Evolutionary conservation across 2,888 invertebrate genomes (phyloP).

Genomic region (Elegia similella): DNA sequence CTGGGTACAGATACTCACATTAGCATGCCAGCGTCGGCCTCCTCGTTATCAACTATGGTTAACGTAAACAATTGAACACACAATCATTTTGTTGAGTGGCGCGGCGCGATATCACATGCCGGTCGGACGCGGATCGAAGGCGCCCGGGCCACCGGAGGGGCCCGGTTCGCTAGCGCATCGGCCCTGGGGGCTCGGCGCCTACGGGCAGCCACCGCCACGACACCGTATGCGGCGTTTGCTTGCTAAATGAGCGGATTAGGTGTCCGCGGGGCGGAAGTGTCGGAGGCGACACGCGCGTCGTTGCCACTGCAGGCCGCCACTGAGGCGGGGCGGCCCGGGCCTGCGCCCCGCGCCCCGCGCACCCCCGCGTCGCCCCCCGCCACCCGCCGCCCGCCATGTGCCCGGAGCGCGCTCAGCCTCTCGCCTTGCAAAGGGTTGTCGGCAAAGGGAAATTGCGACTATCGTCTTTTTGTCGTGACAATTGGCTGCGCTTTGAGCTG

Average conservation of each 20-base stretch:
- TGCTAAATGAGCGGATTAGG: slow-evolving; percentile 72
- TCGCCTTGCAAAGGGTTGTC: slow-evolving; percentile 74
- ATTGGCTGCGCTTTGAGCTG: slow-evolving; percentile 50
- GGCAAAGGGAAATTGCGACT: slow-evolving; percentile 68
- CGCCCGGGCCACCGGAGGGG: slow-evolving; percentile 58
- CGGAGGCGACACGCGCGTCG: slow-evolving; percentile 78
- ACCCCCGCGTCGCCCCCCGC: slow-evolving; percentile 39
- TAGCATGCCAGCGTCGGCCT: slow-evolving; percentile 78
- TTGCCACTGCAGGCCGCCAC: slow-evolving; percentile 79
- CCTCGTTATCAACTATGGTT: slow-evolving; percentile 73
- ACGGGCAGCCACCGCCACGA: slow-evolving; percentile 61
- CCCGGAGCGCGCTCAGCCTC: slow-evolving; percentile 61
- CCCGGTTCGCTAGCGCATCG: slow-evolving; percentile 62
- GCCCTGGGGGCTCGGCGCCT: slow-evolving; percentile 69
- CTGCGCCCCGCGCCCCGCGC: slow-evolving; percentile 54
- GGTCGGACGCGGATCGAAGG: slow-evolving; percentile 55
- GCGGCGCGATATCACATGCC: slow-evolving; percentile 63
- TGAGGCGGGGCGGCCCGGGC: slow-evolving; percentile 79
- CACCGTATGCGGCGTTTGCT: slow-evolving; percentile 74
- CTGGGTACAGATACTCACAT: slow-evolving; percentile 69
- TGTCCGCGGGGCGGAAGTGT: slow-evolving; percentile 76
- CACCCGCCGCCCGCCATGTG: slow-evolving; percentile 62
- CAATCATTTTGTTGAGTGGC: slow-evolving; percentile 62
- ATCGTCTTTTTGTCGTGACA: slow-evolving; percentile 62
- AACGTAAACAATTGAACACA: slow-evolving; percentile 75